phyloP scores from a whole-genome alignment of 2,113 vertebrate species.

The Indicator maculatus region DNA sequence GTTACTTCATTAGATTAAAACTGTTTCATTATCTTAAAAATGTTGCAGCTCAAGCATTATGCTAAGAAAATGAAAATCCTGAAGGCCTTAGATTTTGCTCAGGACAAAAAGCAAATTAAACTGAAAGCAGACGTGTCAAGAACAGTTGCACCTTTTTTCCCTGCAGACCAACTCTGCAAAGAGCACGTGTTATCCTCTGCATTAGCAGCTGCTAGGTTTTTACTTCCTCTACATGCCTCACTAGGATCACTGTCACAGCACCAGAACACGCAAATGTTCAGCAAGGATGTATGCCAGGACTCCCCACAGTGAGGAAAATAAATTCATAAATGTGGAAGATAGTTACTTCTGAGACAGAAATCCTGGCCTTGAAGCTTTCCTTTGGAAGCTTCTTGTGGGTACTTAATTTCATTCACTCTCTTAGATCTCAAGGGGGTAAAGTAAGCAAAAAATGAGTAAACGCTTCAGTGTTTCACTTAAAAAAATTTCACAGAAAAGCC shows the following conservation, averaged over 20 bases:
- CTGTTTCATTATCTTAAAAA: not conserved
- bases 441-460: not conserved
- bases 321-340: not conserved
- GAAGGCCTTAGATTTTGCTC: not conserved
- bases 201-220: not conserved
- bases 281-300: not conserved
- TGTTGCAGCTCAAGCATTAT: not conserved
- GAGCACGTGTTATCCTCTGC: rapidly evolving
- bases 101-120: not conserved
- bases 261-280: not conserved
- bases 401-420: not conserved
- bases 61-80: not conserved
- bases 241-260: not conserved
- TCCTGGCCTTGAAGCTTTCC: not conserved
- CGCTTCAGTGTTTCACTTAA: not conserved
- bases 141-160: not conserved
- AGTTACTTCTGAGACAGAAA: not conserved
- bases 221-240: not conserved
- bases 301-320: not conserved
- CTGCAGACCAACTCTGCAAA: not conserved
- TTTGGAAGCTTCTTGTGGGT: not conserved
- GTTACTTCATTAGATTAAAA: not conserved
- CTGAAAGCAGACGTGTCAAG: not conserved
- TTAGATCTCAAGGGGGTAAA: not conserved
- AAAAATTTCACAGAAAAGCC: not conserved